Percentiles rank a stretch among this genome's conserved stretches.
phyloP scores from a whole-genome alignment of 2,888 invertebrate genomes.

The Morpho achilles region DNA sequence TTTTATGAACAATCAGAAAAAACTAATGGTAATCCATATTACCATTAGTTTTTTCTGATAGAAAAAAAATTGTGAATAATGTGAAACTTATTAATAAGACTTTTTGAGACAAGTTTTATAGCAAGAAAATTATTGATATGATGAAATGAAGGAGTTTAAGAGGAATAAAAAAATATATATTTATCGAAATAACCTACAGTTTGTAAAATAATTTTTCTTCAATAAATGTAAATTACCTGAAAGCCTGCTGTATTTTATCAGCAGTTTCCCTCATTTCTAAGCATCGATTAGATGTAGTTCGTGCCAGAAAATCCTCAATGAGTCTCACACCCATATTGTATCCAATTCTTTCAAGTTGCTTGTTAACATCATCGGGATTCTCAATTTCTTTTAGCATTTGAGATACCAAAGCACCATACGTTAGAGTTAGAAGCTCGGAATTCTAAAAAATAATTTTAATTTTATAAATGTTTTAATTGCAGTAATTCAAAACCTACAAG shows the following conservation, averaged over 20 bases:
- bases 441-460: slow-evolving; percentile 79
- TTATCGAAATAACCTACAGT: too few relatives aligned
- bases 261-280: slow-evolving; percentile 98
- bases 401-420: slow-evolving; percentile 98
- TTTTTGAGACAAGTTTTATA: too few relatives aligned
- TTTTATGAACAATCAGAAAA: too few relatives aligned
- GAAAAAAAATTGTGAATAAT: too few relatives aligned
- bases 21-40: too few relatives aligned
- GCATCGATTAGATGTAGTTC: slow-evolving; percentile 93
- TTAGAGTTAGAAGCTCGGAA: slow-evolving; percentile 96
- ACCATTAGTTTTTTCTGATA: too few relatives aligned
- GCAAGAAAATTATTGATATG: too few relatives aligned
- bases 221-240: slow-evolving; percentile 54
- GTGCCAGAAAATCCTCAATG: slow-evolving; percentile 98
- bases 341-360: slow-evolving; percentile 96
- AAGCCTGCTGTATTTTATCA: slow-evolving; percentile 92
- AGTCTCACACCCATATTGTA: slow-evolving; percentile 99
- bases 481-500: too few relatives aligned
- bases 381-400: slow-evolving; percentile 98
- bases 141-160: too few relatives aligned
- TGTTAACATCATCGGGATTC: slow-evolving; percentile 98
- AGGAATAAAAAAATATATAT: too few relatives aligned
- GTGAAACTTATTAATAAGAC: too few relatives aligned
- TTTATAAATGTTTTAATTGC: not conserved
- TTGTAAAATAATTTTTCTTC: too few relatives aligned